Evolutionary conservation across 2,888 invertebrate species (phyloP).

Genomic region (Drosophila ustulata): DNA sequence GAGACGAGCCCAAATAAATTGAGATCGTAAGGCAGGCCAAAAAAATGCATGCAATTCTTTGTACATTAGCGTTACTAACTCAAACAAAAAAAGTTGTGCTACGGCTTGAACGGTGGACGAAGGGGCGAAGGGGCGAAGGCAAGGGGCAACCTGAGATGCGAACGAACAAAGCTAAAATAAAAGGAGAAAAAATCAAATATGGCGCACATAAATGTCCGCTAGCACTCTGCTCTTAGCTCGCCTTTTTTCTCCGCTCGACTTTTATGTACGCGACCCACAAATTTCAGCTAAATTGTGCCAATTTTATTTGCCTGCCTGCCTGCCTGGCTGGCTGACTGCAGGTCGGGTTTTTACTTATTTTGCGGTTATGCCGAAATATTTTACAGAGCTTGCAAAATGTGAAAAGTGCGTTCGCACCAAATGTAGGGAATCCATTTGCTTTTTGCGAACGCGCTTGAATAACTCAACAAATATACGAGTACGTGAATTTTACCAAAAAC

Average conservation of each 20-base stretch:
- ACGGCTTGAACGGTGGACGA: background rate
- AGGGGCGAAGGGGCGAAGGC: no score
- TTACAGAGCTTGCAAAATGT: conserved; percentile 6
- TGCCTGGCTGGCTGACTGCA: background rate
- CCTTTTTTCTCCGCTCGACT: background rate
- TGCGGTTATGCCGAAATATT: conserved; percentile 7
- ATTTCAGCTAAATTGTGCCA: conserved; percentile 26
- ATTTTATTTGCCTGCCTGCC: conserved; percentile 9
- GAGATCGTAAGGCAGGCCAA: background rate
- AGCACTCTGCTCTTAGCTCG: background rate
- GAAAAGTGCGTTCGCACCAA: conserved; percentile 17
- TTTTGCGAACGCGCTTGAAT: background rate
- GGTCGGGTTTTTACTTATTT: conserved; percentile 27
- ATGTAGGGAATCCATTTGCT: conserved; percentile 2
- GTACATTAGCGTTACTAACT: conserved; percentile 4
- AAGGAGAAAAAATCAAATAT: conserved; percentile 7
- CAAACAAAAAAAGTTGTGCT: conserved; percentile 2
- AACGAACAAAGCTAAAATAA: conserved; percentile 1
- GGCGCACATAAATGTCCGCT: conserved; percentile 5
- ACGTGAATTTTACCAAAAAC: background rate
- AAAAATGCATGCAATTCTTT: conserved; percentile 1
- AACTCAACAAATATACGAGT: background rate
- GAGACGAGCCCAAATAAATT: background rate
- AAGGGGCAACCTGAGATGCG: background rate
- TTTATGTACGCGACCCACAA: background rate